phyloP scores from a whole-genome alignment of 2,888 invertebrate species.

The Luffia ferchaultella region DNA sequence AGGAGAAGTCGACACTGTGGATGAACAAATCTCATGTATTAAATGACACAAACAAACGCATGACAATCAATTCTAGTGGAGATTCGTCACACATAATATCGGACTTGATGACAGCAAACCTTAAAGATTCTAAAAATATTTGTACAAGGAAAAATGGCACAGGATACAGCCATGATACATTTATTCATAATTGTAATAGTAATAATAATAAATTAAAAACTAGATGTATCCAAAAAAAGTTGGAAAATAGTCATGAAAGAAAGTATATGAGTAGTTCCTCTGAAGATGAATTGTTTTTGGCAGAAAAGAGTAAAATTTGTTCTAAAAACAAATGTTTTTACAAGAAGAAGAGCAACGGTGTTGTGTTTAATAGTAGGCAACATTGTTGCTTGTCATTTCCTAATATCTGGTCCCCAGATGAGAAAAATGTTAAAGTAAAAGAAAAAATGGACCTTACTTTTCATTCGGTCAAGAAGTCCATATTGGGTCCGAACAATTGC shows the following conservation, averaged over 20 bases:
- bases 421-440: not conserved
- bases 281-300: not conserved
- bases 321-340: not conserved
- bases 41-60: no score
- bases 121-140: no score
- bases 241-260: slow-evolving; percentile 16
- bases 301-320: not conserved
- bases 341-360: not conserved
- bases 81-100: no score
- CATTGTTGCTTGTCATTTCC: no score
- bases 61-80: no score
- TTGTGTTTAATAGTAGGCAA: no score
- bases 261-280: not conserved
- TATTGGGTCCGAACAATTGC: not conserved
- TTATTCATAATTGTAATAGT: no score
- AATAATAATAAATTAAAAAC: no score
- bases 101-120: no score
- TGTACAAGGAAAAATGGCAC: no score
- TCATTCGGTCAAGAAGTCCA: not conserved
- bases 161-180: no score
- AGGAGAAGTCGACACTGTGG: not conserved
- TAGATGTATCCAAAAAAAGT: slow-evolving; percentile 35
- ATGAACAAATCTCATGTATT: not conserved
- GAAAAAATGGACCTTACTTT: not conserved
- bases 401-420: no score